Base-by-base conservation (phyloP, 2,797 vertebrate genomes). In the Chloroceryle inda region DNA sequence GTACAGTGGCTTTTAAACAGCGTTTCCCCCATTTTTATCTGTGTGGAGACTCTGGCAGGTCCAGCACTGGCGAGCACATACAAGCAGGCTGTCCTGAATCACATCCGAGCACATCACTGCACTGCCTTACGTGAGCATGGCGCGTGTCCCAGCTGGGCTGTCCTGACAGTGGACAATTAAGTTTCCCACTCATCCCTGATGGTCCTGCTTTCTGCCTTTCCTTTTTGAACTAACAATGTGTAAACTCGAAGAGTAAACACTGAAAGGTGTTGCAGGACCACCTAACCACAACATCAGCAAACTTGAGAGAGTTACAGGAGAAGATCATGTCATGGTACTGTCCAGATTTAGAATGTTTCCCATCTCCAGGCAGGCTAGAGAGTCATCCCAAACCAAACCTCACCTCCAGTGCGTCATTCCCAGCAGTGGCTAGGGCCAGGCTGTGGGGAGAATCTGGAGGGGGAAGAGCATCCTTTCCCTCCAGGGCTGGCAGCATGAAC, bases 111-210 rank as follows among this genome's bases (percentile, higher is more conserved):
- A 1, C 40, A 15, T 29, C 3, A 0, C 40, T 11, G 27, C 7
- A 1, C 42, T 76, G 53, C 55, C 52, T 37, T 45, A 71, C 2
- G 0, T 38, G 59, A 58, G 33, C 0, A 0, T 29, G 37, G 1
- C 0, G 0, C 35, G 58, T 44, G 0, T 38, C 59, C 42, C 5
- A 1, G 9, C 23, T 55, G 0, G 0, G 42, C 37, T 80, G 35
- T 89, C 64, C 88, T 5, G 5, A 2, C 1, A 1, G 67, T 1
- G 2, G 15, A 24, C 42, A 31, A n/a, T 0, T 5, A 23, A 64
- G 44, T 8, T 75, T 38, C 22, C 26, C 20, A 12, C 62, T 12
- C 13, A 16, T 31, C 0, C 58, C 62, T 92, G 20, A 42, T 23
- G 33, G 22, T 26, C 13, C 11, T 2, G 1, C 40, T 42, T 75